phyloP scores from a whole-genome alignment of 2,888 invertebrate genomes.

The Phortica magna region DNA sequence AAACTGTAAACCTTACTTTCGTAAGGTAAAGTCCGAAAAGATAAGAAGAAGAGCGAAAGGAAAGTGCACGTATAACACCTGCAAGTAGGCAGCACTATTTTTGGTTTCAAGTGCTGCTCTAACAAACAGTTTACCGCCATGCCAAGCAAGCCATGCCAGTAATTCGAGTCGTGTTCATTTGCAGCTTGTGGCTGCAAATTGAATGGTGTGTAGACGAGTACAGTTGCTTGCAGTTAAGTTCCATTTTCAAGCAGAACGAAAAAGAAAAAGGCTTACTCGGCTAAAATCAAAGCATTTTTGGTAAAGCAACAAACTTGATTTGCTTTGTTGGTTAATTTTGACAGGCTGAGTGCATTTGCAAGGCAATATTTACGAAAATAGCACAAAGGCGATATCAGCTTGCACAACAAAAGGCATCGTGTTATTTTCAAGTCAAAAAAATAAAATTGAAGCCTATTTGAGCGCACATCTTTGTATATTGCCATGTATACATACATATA shows the following conservation, averaged over 20 bases:
- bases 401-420: constrained; percentile 7
- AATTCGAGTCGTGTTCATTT: background rate
- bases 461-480: constrained; percentile 5
- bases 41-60: background rate
- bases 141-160: background rate
- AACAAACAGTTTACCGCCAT: background rate
- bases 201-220: background rate
- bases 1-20: background rate
- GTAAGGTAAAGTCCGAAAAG: background rate
- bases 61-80: constrained; percentile 5
- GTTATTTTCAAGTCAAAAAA: constrained; percentile 9
- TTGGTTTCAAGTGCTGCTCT: background rate
- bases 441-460: background rate
- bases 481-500: background rate
- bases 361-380: background rate
- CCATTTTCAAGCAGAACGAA: too few relatives aligned
- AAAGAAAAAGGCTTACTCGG: background rate
- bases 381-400: background rate
- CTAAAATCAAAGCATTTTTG: constrained; percentile 17
- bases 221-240: background rate
- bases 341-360: background rate
- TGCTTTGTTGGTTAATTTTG: constrained; percentile 13
- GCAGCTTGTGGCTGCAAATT: background rate
- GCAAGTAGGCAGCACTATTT: background rate
- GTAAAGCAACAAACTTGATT: constrained; percentile 3